Conservation (phyloP, 2,888 invertebrate species). For the Papilio protenor region DNA sequence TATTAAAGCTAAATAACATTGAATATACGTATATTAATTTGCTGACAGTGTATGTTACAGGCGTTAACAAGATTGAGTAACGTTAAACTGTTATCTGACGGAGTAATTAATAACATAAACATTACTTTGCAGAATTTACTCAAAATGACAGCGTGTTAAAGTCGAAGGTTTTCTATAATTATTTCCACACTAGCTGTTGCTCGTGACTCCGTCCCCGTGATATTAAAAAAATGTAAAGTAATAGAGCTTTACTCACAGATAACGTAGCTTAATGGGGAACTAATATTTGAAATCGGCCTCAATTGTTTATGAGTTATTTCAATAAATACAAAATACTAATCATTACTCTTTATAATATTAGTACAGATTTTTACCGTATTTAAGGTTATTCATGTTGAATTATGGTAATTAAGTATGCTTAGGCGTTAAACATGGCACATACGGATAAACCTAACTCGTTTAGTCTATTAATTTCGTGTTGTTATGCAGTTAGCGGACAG, state of each 20-base stretch:
- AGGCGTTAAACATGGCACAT: too few species aligned
- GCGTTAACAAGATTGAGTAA: conserved; percentile 1
- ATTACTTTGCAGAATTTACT: conserved; percentile 19
- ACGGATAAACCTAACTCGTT: too few species aligned
- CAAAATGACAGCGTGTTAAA: not conserved
- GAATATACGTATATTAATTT: not conserved
- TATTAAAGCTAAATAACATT: not conserved
- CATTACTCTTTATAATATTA: too few species aligned
- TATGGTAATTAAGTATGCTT: too few species aligned
- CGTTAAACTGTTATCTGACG: not conserved
- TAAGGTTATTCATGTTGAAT: too few species aligned
- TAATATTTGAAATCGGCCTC: too few species aligned
- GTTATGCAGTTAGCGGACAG: not conserved
- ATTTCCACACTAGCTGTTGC: not conserved
- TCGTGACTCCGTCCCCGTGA: too few species aligned
- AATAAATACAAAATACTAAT: too few species aligned
- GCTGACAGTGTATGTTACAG: not conserved
- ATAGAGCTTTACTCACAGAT: too few species aligned
- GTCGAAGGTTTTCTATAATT: not conserved
- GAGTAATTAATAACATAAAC: conserved; percentile 19
- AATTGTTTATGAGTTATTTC: too few species aligned
- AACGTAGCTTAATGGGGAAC: too few species aligned
- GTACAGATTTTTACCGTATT: not conserved
- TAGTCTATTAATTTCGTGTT: not conserved
- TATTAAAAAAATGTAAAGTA: too few species aligned